Percentiles rank a stretch among this genome's conserved stretches.
Conservation (phyloP, 2,797 vertebrate genomes). For the Lacerta viridis region DNA sequence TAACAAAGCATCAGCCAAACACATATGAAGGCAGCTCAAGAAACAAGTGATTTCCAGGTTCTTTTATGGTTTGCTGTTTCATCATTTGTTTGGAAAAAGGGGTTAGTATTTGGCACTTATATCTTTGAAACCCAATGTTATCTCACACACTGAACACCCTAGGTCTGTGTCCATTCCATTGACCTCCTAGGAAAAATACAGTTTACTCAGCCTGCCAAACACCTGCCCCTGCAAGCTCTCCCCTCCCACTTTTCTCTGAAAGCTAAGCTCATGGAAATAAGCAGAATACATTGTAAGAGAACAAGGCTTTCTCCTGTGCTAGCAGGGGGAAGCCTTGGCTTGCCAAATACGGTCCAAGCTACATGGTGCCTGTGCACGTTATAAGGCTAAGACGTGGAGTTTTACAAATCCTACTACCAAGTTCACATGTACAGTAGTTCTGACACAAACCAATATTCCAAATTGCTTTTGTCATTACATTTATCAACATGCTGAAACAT, state of each 20-base stretch:
- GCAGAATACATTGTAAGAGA: background rate
- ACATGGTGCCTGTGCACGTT: background rate
- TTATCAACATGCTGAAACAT: background rate
- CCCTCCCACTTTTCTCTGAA: background rate
- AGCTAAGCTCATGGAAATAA: background rate
- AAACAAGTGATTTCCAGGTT: slow-evolving; percentile 4
- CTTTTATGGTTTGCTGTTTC: slow-evolving; percentile 9
- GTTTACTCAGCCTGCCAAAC: background rate
- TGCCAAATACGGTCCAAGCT: background rate
- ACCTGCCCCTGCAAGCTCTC: background rate
- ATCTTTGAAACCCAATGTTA: background rate
- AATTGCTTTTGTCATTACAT: slow-evolving; percentile 35
- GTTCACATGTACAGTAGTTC: slow-evolving; percentile 6
- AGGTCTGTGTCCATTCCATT: background rate
- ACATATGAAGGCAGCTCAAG: background rate
- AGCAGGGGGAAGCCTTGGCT: background rate
- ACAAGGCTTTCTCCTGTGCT: no score
- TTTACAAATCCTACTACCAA: slow-evolving; percentile 8
- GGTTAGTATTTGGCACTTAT: slow-evolving; percentile 16
- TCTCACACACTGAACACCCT: background rate
- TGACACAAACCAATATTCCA: slow-evolving; percentile 46
- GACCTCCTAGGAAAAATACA: background rate
- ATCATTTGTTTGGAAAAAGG: slow-evolving; percentile 4
- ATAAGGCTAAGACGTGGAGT: background rate
- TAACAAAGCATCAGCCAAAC: slow-evolving; percentile 14